phyloP scores from a whole-genome alignment of 2,113 vertebrate genomes.

The Rattus rattus region DNA sequence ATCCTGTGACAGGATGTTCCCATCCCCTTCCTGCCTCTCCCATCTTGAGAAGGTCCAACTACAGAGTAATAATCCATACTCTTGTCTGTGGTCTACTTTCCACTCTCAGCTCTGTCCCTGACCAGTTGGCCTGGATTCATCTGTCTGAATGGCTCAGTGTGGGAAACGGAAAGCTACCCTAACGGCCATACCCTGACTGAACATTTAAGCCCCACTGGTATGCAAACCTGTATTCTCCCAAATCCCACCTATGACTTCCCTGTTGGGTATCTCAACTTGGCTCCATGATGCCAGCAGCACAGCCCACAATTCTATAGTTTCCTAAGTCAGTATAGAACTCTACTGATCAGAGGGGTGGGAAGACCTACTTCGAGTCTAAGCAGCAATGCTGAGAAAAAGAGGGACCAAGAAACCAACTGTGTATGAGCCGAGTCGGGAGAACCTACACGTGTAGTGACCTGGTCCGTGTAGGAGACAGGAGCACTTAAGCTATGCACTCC shows the following conservation, averaged over 20 bases:
- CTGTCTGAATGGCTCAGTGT: constrained; percentile 58
- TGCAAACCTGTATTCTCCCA: not conserved
- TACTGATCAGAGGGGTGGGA: not conserved
- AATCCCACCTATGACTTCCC: not conserved
- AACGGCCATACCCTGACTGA: not conserved
- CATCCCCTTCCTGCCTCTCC: not conserved
- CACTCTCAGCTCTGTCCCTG: constrained; percentile 15
- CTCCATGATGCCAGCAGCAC: not conserved
- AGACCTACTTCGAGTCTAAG: not conserved
- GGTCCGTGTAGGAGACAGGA: not conserved
- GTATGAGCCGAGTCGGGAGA: not conserved
- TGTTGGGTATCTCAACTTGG: not conserved
- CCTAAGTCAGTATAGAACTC: not conserved
- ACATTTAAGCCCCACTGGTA: not conserved
- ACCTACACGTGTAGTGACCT: not conserved
- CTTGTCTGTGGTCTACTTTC: constrained; percentile 17
- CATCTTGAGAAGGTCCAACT: constrained; percentile 53
- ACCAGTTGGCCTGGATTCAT: not conserved
- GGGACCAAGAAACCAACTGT: not conserved
- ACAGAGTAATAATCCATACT: constrained; percentile 53
- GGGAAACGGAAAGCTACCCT: not conserved
- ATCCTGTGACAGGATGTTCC: not conserved
- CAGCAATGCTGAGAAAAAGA: not conserved
- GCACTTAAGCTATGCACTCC: not conserved
- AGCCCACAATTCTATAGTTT: not conserved